phyloP scores from a whole-genome alignment of 2,113 vertebrate species.

The Oceanites oceanicus region DNA sequence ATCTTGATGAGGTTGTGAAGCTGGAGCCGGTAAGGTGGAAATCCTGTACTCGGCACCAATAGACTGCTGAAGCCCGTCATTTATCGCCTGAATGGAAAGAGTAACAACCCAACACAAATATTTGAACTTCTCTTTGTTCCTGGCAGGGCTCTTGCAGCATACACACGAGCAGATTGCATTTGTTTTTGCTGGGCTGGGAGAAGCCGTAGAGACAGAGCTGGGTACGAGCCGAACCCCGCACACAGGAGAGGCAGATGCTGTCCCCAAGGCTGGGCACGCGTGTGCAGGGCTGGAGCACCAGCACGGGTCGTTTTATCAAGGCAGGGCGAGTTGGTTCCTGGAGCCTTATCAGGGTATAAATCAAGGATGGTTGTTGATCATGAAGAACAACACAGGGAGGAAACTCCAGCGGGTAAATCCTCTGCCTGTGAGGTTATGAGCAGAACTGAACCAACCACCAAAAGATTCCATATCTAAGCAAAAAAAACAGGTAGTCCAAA shows the following conservation, averaged over 20 bases:
- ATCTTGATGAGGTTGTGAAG: neutral
- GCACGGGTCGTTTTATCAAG: neutral
- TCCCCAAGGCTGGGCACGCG: neutral
- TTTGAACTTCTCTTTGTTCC: constrained; percentile 43
- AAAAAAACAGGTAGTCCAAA: neutral
- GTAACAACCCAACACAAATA: constrained; percentile 36
- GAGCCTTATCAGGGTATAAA: neutral
- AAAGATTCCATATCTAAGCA: neutral
- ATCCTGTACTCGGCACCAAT: neutral
- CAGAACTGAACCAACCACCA: neutral
- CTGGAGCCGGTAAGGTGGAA: neutral
- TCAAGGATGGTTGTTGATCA: neutral
- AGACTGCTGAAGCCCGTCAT: neutral
- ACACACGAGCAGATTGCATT: neutral
- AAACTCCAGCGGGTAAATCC: neutral
- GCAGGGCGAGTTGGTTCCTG: neutral
- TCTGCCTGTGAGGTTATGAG: neutral
- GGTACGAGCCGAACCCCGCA: neutral
- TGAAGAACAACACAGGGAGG: neutral
- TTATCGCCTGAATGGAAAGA: constrained; percentile 26
- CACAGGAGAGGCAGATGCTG: neutral
- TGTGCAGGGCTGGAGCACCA: neutral
- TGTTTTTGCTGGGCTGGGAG: neutral
- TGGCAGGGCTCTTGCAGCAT: neutral
- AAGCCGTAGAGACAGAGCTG: neutral